Evolutionary conservation across 2,888 invertebrate genomes (phyloP), one percentile per base, ranked within the genome.

Genomic region (Drosophila siamana): DNA sequence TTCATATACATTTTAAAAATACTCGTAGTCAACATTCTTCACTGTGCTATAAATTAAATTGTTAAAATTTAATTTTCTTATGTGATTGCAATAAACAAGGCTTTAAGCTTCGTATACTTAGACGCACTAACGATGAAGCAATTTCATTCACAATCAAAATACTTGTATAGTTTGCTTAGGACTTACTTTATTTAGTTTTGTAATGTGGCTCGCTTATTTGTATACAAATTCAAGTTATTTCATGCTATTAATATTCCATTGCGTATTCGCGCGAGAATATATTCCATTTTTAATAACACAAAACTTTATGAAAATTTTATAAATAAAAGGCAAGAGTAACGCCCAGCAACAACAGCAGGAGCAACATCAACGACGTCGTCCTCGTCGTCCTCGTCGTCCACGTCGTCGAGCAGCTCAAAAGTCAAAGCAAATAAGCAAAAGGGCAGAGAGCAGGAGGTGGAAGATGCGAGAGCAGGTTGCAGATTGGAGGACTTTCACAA

Each of bases 261-360:
- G 74, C 80, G 76, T 63, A 74, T 84, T 72, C 80, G 75, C 80
- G 75, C 75, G 75, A 73, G 80, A 78, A 80, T 79, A 79, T 77
- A 80, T 80, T 85, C 65, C 67, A 80, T 83, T 83, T 83, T 85
- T 83, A 80, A 85, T 83, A 83, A 80, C 69, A 77, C 76, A 69
- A 82, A 74, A 82, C 86, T 83, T 84, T 77, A 83, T 81, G 68
- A 83, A 84, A 85, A 69, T 85, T 83, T 73, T 75, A 83, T 81
- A 85, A 77, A 81, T 73, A 76, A 78, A 79, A 43, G 66, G 66
- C 64, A 70, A 56, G 62, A 59, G 48, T 19, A 57, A 43, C 47
- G 48, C 52, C 52, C 40, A 41, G 41, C 59, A 52, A 41, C 50
- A 62, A 40, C 40, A 41, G 41, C 59, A 52, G 36, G 47, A 62